Percentiles rank a stretch among this genome's conserved stretches.
Conservation (phyloP, 2,797 vertebrate genomes). For the Alosa sapidissima region DNA sequence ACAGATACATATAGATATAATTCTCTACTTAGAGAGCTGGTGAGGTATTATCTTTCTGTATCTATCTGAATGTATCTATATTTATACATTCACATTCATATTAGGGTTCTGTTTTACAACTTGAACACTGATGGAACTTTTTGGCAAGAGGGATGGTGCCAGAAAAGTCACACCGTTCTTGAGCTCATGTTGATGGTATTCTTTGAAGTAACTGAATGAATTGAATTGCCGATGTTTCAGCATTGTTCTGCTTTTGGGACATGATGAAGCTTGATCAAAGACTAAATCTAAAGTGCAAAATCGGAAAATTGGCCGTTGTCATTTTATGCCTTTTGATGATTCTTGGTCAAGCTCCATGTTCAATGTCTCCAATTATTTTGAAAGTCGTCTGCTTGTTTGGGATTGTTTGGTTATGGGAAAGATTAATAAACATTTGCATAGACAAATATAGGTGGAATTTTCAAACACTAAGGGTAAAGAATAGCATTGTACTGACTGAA, state of each 20-base stretch:
- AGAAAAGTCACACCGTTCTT: background rate
- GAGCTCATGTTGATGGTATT: background rate
- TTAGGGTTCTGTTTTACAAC: background rate
- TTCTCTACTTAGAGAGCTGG: background rate
- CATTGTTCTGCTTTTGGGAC: background rate
- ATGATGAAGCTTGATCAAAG: background rate
- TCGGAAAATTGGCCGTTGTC: background rate
- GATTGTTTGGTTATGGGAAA: constrained; percentile 17
- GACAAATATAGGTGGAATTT: constrained; percentile 27
- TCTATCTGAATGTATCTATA: too few relatives aligned
- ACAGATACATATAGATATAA: too few relatives aligned
- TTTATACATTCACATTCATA: background rate
- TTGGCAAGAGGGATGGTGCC: background rate
- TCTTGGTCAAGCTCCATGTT: constrained; percentile 47
- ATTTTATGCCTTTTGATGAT: constrained; percentile 36
- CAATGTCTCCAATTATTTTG: constrained; percentile 47
- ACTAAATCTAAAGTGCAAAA: background rate
- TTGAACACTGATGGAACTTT: background rate
- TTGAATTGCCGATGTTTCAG: background rate
- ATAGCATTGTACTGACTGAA: background rate
- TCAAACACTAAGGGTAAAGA: constrained; percentile 1
- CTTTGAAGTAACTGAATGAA: background rate
- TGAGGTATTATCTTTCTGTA: too few relatives aligned
- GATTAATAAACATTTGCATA: constrained; percentile 43
- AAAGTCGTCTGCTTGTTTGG: constrained; percentile 37